Evolutionary conservation across 2,888 invertebrate genomes (phyloP), one percentile per base, ranked within the genome.

Genomic region (Mongoloraphidia duomilia): DNA sequence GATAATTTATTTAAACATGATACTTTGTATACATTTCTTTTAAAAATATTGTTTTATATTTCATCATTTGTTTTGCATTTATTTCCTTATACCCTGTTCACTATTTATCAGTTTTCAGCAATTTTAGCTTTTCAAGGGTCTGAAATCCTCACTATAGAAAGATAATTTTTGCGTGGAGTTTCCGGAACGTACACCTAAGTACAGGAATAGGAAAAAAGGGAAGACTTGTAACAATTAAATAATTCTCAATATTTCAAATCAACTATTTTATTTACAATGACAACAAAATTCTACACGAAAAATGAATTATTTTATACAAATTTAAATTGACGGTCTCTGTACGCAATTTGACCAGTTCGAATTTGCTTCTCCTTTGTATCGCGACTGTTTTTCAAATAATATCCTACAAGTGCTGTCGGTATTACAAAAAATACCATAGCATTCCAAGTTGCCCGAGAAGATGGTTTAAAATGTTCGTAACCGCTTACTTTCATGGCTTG

Each of bases 241-340:
- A 46, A 60, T 59, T 54, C 58, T 57, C 53, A 36, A 52, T 50
- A 46, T 52, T 51, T 58, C 54, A 54, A 14, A 49, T 44, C 44
- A 51, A 49, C 14, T 51, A 46, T 50, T 51, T 41, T 53, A 50
- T 47, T 46, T 50, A 40, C 38, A 44, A 39, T 46, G 14, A 37
- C 13, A 41, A 46, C 40, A 40, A 43, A 38, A 42, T 47, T 46
- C 46, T 38, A 49, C 47, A 46, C 8, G n/a, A 47, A 34, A 45
- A 44, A 13, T 17, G n/a, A 37, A n/a, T 26, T 41, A 42, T 60
- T 26, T 73, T 79, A 82, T 50, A 70, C 65, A 52, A 83, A 79
- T 69, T 84, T 87, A 60, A 77, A 80, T 33, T 62, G 53, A 59
- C 88, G 79, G 60, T 88, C 87, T 59, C 72, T 79, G 68, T 89